Evolutionary conservation across 2,888 invertebrate genomes (phyloP).

Genomic region (Polia nebulosa): DNA sequence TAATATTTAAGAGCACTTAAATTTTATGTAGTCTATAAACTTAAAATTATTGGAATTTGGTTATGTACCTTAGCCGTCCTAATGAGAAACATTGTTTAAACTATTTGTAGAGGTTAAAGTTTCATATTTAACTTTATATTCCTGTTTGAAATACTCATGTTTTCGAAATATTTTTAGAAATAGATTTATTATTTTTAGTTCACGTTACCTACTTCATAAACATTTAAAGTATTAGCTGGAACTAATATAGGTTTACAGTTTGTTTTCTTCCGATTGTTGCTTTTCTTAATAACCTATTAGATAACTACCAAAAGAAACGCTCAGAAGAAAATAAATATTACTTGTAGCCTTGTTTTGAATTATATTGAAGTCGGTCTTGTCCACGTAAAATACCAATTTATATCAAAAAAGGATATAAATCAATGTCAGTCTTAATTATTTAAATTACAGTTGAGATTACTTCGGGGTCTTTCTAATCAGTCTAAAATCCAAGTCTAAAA

Average conservation of each 20-base stretch:
- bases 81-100: conserved; percentile 38
- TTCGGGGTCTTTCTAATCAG: conserved; percentile 19
- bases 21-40: conserved; percentile 43
- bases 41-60: conserved; percentile 43
- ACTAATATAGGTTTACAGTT: neutral
- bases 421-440: conserved; percentile 25
- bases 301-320: neutral
- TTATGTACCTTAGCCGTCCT: conserved; percentile 26
- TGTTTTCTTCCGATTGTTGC: conserved; percentile 3
- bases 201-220: neutral
- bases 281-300: neutral
- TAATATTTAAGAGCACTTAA: conserved; percentile 53
- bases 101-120: conserved; percentile 24
- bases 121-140: conserved; percentile 21
- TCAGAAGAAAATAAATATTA: neutral
- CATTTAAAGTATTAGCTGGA: neutral
- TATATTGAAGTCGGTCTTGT: conserved; percentile 1
- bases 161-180: conserved; percentile 13
- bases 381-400: neutral
- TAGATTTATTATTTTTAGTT: neutral
- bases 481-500: conserved; percentile 11
- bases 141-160: conserved; percentile 20
- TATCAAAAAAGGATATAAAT: neutral
- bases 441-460: conserved; percentile 9
- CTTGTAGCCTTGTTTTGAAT: conserved; percentile 16